Conservation (phyloP, 2,797 vertebrate species). For the Phrynocephalus guinanensis region DNA sequence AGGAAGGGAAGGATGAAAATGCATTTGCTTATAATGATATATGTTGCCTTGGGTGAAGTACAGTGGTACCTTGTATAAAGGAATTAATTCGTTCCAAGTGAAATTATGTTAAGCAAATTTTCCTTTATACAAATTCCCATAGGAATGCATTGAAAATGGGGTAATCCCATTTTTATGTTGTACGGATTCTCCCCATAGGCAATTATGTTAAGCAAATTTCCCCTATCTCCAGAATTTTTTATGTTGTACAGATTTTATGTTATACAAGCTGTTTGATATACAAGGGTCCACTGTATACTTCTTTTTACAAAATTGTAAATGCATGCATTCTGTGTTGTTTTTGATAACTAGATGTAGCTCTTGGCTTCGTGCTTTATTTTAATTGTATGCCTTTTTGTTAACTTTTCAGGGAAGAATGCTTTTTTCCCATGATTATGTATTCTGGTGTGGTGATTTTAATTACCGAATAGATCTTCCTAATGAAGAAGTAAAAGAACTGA, state of each 20-base stretch:
- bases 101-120: too few relatives aligned
- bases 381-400: conserved; percentile 45
- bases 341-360: background rate
- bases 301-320: background rate
- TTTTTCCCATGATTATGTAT: conserved; percentile 97
- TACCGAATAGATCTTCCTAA: conserved; percentile 95
- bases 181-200: too few relatives aligned
- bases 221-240: too few relatives aligned
- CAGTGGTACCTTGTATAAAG: too few relatives aligned
- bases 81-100: too few relatives aligned
- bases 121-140: too few relatives aligned
- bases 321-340: background rate
- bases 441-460: conserved; percentile 99
- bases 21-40: background rate
- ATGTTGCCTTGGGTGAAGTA: background rate
- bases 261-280: too few relatives aligned
- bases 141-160: too few relatives aligned
- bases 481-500: conserved; percentile 96
- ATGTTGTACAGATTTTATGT: too few relatives aligned
- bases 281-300: background rate
- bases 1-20: background rate
- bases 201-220: too few relatives aligned
- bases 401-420: conserved; percentile 90
- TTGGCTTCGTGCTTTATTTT: background rate
- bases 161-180: too few relatives aligned